Conservation (phyloP, 1,140 invertebrate species). For the Cyrtorhinus lividipennis region DNA sequence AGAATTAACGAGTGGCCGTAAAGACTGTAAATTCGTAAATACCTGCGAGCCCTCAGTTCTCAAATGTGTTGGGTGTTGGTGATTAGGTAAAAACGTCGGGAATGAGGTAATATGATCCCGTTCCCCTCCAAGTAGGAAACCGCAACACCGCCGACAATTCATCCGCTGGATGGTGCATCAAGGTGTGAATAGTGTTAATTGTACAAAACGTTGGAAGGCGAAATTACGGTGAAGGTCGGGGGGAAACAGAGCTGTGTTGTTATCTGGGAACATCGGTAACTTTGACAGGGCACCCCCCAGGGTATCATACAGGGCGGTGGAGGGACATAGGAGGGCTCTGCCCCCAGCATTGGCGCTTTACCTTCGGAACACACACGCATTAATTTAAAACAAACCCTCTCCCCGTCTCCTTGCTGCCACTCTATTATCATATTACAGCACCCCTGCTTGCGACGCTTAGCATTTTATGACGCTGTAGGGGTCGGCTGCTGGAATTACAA, state of each 20-base stretch:
- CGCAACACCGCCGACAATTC: too few relatives aligned
- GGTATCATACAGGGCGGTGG: too few relatives aligned
- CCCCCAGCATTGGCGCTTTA: not conserved
- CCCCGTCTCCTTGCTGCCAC: not conserved
- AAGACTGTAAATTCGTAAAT: too few relatives aligned
- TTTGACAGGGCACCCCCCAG: not conserved
- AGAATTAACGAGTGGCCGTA: too few relatives aligned
- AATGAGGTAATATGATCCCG: too few relatives aligned
- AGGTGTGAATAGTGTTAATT: not conserved
- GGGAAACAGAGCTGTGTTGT: not conserved
- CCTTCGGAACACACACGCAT: not conserved
- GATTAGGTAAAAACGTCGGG: too few relatives aligned
- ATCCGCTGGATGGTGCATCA: not conserved
- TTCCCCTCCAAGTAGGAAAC: too few relatives aligned
- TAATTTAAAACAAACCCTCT: not conserved
- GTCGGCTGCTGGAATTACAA: not conserved
- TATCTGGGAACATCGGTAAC: not conserved
- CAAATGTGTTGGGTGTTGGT: too few relatives aligned
- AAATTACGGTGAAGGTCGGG: not conserved
- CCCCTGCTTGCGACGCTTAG: not conserved
- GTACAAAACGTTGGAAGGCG: too few relatives aligned
- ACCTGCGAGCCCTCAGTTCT: too few relatives aligned
- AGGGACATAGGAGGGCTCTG: not conserved
- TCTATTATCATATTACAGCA: not conserved
- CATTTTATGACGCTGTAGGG: not conserved